Conservation (phyloP, 1,140 invertebrate species). For the Melanaphis sacchari region DNA sequence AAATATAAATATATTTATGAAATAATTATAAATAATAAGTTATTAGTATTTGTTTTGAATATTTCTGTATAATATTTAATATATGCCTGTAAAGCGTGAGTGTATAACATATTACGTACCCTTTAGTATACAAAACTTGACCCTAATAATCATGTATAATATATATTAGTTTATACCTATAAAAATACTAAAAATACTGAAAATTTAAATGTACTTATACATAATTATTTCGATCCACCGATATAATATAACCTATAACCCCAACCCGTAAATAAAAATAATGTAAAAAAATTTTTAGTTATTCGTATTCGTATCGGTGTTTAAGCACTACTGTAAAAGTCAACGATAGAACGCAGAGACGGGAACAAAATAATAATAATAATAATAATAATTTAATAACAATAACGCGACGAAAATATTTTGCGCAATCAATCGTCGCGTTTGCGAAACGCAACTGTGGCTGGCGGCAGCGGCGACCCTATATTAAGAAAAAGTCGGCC, state of each 20-base stretch:
- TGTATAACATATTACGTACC: background rate
- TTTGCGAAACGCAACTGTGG: conserved; percentile 33
- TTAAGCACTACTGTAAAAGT: background rate
- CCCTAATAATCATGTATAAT: background rate
- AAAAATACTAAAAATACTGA: background rate
- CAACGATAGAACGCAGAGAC: background rate
- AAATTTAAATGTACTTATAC: background rate
- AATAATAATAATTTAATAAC: conserved; percentile 25
- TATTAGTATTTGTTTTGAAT: background rate
- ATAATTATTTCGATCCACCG: background rate
- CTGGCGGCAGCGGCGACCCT: background rate
- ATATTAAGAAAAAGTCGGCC: conserved; percentile 42
- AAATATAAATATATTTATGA: background rate
- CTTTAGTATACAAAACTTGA: background rate
- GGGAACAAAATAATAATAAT: background rate
- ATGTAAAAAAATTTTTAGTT: background rate
- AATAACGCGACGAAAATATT: conserved; percentile 29
- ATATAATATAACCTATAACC: background rate
- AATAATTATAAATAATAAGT: background rate
- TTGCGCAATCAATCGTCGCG: conserved; percentile 30
- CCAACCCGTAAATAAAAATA: background rate
- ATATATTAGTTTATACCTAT: background rate
- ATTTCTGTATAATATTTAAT: too few species aligned
- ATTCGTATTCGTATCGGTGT: background rate
- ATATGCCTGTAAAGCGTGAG: background rate